Base-by-base conservation (phyloP, 2,888 invertebrate genomes). In the Penaeus monodon region DNA sequence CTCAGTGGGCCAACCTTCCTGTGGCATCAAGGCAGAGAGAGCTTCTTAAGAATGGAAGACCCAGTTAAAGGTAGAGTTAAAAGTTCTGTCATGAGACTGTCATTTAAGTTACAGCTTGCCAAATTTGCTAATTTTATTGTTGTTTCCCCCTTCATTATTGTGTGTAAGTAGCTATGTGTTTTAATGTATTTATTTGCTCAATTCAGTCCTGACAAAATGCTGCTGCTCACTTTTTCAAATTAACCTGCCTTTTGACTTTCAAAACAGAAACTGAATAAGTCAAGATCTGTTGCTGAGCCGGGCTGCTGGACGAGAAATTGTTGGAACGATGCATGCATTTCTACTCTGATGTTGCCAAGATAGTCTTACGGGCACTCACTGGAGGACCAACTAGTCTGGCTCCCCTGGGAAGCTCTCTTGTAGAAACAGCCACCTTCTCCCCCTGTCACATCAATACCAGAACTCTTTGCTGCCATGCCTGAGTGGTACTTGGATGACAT, bases 401-500 rank as follows among this genome's bases (percentile, higher is more conserved):
- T 64, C 78, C 86, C 2, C n/a, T 83, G 29, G 68, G 65, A 14
- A 63, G 73, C 38, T 79, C 90, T 66, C 87, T 83, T 24, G 68
- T 85, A 14, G 85, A 84, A 81, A 76, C 85, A 8, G 74, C 78
- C 79, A 63, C 33, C 29, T 96, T 90, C 93, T 99, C 90, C 95
- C 95, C 91, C 91, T 94, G 68, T 92, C 93, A 0, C 94, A 66
- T 94, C 94, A 90, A 94, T 95, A 80, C 95, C 96, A 27, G 94
- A 94, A 91, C 94, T 95, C 91, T 99, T 98, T 94, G 95, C 96
- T 84, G 97, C 98, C 91, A 94, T 97, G 92, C 99, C 99, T 70
- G 99, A 99, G 94, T 99, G 98, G 96, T 97, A 98, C 92, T 95
- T 99, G 91, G 99, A 99, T 93, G 99, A 99, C 92, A 96, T 99